phyloP scores from a whole-genome alignment of 1,140 invertebrate species.

The Drosophila nigromelanica region DNA sequence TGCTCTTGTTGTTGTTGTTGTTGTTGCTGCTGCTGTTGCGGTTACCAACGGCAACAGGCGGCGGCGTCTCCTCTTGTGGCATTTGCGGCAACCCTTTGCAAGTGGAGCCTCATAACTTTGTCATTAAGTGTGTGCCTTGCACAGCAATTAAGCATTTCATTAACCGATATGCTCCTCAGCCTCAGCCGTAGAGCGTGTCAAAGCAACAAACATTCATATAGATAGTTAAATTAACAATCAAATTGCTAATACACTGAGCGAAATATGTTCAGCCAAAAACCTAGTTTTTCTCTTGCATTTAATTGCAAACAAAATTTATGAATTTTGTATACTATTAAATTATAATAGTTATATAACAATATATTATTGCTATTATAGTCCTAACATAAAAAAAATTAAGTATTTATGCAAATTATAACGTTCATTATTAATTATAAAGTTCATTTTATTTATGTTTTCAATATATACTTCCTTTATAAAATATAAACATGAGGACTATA shows the following conservation, averaged over 20 bases:
- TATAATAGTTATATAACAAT: too few species aligned
- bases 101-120: conserved; percentile 57
- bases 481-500: background rate
- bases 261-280: background rate
- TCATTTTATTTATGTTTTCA: too few species aligned
- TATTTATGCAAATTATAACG: too few species aligned
- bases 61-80: conserved; percentile 70
- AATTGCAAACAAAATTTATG: too few species aligned
- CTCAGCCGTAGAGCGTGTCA: conserved; percentile 8
- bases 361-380: too few species aligned
- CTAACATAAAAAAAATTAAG: too few species aligned
- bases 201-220: background rate
- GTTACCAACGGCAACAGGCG: conserved; percentile 40
- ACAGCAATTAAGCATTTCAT: conserved; percentile 38
- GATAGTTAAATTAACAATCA: conserved; percentile 6
- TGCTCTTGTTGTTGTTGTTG: conserved; percentile 23
- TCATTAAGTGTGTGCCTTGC: conserved; percentile 56
- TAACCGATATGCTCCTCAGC: conserved; percentile 18
- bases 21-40: conserved; percentile 20
- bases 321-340: too few species aligned
- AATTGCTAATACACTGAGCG: conserved; percentile 1
- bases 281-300: too few species aligned
- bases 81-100: conserved; percentile 48
- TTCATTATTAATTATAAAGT: too few species aligned
- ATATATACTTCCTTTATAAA: too few species aligned